Evolutionary conservation across 2,113 vertebrate species (phyloP).

Genomic region (Saccopteryx bilineata): DNA sequence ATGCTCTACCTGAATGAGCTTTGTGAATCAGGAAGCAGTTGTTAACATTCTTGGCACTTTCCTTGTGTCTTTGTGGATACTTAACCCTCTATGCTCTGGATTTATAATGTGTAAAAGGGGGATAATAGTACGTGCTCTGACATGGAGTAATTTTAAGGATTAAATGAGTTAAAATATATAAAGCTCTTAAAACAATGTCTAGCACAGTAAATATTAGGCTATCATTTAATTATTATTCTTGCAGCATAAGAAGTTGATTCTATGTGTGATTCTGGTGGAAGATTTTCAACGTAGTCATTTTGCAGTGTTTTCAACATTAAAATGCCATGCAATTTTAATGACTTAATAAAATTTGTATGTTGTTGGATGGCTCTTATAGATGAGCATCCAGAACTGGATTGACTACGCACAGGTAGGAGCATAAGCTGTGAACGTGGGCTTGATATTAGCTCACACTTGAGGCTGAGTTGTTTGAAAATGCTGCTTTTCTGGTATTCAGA

Average conservation of each 20-base stretch:
- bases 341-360: not conserved
- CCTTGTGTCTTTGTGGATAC: not conserved
- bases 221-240: constrained; percentile 1
- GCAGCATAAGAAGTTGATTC: not conserved
- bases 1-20: not conserved
- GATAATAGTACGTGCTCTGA: not conserved
- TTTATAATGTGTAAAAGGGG: not conserved
- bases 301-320: not conserved
- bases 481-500: not conserved
- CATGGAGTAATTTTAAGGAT: not conserved
- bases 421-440: not conserved
- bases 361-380: not conserved
- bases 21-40: not conserved
- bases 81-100: not conserved
- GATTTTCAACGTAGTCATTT: not conserved
- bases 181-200: not conserved
- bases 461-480: not conserved
- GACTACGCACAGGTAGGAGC: not conserved
- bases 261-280: not conserved
- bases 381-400: not conserved
- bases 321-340: not conserved
- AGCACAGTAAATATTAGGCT: not conserved
- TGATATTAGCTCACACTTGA: not conserved
- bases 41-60: not conserved
- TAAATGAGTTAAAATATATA: constrained; percentile 12